Conservation (phyloP, 1,140 invertebrate genomes). For the Myzus persicae region DNA sequence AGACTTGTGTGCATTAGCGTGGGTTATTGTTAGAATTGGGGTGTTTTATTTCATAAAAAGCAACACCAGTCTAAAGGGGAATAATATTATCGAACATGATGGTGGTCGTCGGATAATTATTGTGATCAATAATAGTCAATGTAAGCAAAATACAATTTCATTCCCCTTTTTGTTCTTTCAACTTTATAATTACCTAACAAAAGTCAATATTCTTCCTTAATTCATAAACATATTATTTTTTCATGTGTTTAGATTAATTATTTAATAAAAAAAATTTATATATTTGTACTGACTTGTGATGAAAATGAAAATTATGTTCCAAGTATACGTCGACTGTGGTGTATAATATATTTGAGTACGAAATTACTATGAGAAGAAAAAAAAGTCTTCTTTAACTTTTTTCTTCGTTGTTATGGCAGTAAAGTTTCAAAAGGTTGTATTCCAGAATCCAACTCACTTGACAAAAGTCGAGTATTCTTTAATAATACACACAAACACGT, state of each 20-base stretch:
- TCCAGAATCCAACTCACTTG: not conserved
- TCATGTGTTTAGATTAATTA: not conserved
- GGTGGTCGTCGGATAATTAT: not conserved
- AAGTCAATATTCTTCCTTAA: not conserved
- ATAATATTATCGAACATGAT: not conserved
- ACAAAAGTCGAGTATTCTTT: conserved; percentile 28
- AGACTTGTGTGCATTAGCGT: not conserved
- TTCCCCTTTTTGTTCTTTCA: not conserved
- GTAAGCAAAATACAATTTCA: not conserved
- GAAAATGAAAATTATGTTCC: conserved; percentile 3
- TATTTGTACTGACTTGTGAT: not conserved
- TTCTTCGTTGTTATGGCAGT: not conserved
- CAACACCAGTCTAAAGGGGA: conserved; percentile 10
- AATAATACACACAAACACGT: not conserved
- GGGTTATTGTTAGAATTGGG: not conserved
- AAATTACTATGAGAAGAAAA: not conserved
- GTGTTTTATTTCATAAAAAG: conserved; percentile 31
- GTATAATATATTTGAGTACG: not conserved
- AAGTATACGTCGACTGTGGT: not conserved
- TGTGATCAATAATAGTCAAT: not conserved
- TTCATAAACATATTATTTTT: not conserved
- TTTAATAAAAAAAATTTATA: not conserved
- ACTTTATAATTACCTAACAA: not conserved
- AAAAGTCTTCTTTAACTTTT: not conserved
- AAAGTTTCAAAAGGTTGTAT: conserved; percentile 15